A percentile compares a stretch with the other conserved stretches of the same genome.
phyloP scores from a whole-genome alignment of 2,888 invertebrate species.

The Watsonalla cultraria region DNA sequence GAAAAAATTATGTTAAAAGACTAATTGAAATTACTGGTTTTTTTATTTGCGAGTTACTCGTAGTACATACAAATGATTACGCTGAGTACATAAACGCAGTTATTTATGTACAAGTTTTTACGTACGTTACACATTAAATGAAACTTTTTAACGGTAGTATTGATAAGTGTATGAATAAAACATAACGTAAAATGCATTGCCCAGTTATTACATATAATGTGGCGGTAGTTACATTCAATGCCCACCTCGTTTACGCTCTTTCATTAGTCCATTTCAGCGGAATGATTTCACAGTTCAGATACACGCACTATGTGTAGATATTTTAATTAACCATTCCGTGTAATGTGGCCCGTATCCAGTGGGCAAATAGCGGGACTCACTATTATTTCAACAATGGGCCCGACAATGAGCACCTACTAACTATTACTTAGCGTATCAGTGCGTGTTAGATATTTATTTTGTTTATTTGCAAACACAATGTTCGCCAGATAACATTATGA shows the following conservation, averaged over 20 bases:
- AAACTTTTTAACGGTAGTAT: too few relatives aligned
- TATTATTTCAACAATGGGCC: constrained; percentile 21
- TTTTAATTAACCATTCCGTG: constrained; percentile 35
- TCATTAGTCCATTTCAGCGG: constrained; percentile 23
- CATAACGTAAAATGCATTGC: constrained; percentile 2
- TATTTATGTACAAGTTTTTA: too few relatives aligned
- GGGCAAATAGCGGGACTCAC: constrained; percentile 20
- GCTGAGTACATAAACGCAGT: too few relatives aligned
- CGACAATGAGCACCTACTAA: background rate
- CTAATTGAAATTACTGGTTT: too few relatives aligned
- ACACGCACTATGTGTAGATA: constrained; percentile 24
- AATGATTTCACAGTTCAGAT: constrained; percentile 29
- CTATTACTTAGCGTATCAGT: constrained; percentile 2
- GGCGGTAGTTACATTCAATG: constrained; percentile 12
- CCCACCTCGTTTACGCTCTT: constrained; percentile 15
- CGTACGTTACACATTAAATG: too few relatives aligned
- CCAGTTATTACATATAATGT: constrained; percentile 4
- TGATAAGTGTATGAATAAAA: background rate
- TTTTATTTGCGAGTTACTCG: too few relatives aligned
- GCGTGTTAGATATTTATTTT: background rate
- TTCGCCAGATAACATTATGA: constrained; percentile 1
- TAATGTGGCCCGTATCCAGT: constrained; percentile 25
- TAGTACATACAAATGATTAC: too few relatives aligned
- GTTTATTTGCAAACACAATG: constrained; percentile 2
- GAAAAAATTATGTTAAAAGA: too few relatives aligned